phyloP scores from a whole-genome alignment of 2,888 invertebrate species.

The Sacculina carcini region DNA sequence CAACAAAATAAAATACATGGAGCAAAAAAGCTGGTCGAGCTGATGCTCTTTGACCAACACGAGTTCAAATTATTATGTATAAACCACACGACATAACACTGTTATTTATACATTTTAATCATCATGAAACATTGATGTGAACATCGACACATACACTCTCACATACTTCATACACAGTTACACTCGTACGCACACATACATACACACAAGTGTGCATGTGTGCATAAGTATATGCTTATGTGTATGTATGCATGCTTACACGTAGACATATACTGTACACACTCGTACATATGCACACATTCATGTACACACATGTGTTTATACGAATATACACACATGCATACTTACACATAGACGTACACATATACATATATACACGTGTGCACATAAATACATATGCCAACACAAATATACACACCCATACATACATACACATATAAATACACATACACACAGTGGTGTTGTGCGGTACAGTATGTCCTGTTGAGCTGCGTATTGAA shows the following conservation, averaged over 20 bases:
- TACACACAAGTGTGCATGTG: neutral
- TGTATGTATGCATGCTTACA: neutral
- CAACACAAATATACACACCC: neutral
- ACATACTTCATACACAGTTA: too few relatives aligned
- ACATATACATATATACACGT: neutral
- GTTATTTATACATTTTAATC: too few relatives aligned
- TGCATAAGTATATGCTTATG: too few relatives aligned
- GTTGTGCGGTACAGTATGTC: neutral
- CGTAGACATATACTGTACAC: neutral
- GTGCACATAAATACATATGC: neutral
- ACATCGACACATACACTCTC: too few relatives aligned
- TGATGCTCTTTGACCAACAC: too few relatives aligned
- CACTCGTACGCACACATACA: slow-evolving; percentile 1
- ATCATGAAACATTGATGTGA: neutral
- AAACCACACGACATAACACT: too few relatives aligned
- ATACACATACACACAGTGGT: neutral
- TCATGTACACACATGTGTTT: neutral
- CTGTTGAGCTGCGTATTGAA: too few relatives aligned
- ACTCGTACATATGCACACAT: neutral
- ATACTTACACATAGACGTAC: neutral
- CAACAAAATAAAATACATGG: too few relatives aligned
- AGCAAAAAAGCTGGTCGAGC: too few relatives aligned
- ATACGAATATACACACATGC: neutral
- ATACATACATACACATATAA: neutral
- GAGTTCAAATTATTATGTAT: too few relatives aligned